These are phyloP conservation scores for Orchestia grillus DNA, from an alignment of 1,140 invertebrate genomes.

Conservation along the genomic window DNA sequence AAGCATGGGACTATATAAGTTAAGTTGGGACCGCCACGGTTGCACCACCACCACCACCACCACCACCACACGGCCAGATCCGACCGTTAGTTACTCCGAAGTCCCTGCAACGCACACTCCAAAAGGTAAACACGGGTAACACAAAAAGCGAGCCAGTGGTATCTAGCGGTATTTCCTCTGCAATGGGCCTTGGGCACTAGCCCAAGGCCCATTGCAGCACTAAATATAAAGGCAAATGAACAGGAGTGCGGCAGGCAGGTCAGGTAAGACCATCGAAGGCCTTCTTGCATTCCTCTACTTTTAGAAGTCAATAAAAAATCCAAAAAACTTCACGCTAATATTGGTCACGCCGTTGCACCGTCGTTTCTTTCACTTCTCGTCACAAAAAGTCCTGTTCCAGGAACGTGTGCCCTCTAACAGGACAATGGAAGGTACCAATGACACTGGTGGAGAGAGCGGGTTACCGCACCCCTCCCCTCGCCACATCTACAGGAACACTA, in stretches of 20 bases:
- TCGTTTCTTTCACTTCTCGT: not conserved
- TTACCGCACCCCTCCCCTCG: not conserved
- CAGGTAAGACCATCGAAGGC: not conserved
- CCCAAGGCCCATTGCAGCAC: no score
- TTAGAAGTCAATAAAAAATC: conserved; percentile 1
- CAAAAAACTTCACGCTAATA: not conserved
- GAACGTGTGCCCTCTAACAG: not conserved
- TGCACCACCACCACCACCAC: no score
- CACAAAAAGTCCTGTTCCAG: no score
- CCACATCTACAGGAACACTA: not conserved
- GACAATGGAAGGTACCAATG: not conserved
- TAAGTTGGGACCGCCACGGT: no score
- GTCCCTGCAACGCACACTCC: no score
- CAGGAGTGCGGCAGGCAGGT: not conserved
- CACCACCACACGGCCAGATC: no score
- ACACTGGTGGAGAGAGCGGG: not conserved
- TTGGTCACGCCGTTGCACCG: not conserved
- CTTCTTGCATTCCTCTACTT: not conserved
- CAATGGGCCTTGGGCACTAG: no score
- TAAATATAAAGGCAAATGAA: not conserved
- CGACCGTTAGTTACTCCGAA: no score
- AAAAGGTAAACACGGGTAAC: no score
- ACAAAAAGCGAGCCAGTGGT: no score
- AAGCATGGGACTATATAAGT: no score
- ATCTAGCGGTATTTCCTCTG: no score